Base-by-base conservation (phyloP, 2,888 invertebrate species). In the Callimorpha dominula region DNA sequence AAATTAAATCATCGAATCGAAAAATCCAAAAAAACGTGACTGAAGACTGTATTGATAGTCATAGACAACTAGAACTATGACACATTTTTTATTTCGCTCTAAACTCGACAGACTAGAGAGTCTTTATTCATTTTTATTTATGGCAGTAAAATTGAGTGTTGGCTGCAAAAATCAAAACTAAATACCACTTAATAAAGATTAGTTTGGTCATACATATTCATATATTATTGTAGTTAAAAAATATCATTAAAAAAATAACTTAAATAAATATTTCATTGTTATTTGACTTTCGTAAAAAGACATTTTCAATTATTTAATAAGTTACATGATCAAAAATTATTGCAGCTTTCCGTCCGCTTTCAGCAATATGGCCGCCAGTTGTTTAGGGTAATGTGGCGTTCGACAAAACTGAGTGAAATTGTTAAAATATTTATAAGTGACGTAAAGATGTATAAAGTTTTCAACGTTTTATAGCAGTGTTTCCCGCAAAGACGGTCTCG, bases 321-420 rank as follows among this genome's bases (percentile, higher is more conserved):
- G 84, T 79, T 80, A 76, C 84, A 82, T 82, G 83, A 77, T 80
- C 87, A 87, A 87, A 87, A 84, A 86, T 86, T 89, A 86, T 85
- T 88, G 83, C 81, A 86, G 87, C 86, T 91, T 93, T 94, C 94
- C 93, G 94, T 93, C 94, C 90, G 93, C 90, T 93, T 92, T 92
- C 90, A 93, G 92, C 94, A 95, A 95, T 94, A 96, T 96, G 95
- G 96, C 96, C 93, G 95, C 95, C 94, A 94, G 94, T 95, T 94
- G 95, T 95, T 95, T 95, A 94, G 95, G 94, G 95, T 95, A 95
- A 95, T 95, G 95, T 95, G 95, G 95, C 95, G 95, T 95, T 95
- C 92, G 92, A 94, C 92, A 92, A 94, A 94, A 93, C 92, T 89
- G 91, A 93, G 94, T 95, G 95, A 95, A 95, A 94, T 94, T 94